phyloP scores from a whole-genome alignment of 2,888 invertebrate genomes.

The Stictocephala bisonia region DNA sequence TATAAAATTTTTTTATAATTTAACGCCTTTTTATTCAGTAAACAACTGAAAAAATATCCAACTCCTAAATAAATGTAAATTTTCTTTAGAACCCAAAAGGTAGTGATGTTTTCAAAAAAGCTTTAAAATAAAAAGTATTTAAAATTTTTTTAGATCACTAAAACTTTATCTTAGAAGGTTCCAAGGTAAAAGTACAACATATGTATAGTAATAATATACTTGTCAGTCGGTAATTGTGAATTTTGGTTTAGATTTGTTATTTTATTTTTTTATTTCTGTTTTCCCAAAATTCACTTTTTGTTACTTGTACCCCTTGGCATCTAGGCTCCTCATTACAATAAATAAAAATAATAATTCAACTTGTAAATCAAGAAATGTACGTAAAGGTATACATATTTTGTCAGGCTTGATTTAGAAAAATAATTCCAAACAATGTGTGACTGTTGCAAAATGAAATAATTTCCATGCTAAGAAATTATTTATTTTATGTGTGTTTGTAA shows the following conservation, averaged over 20 bases:
- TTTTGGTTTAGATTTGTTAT: not conserved
- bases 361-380: too few relatives aligned
- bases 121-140: not conserved
- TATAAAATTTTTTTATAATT: not conserved
- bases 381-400: too few relatives aligned
- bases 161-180: not conserved
- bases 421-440: too few relatives aligned
- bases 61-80: not conserved
- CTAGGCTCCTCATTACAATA: not conserved
- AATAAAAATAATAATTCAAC: not conserved
- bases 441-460: too few relatives aligned
- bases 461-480: too few relatives aligned
- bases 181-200: not conserved
- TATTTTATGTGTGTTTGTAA: too few relatives aligned
- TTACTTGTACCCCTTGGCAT: conserved; percentile 31
- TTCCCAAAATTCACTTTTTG: not conserved
- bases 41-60: not conserved
- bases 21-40: not conserved
- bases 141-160: not conserved
- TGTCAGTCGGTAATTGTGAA: not conserved
- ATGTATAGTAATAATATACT: not conserved
- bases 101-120: not conserved
- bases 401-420: too few relatives aligned
- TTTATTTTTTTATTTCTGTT: not conserved
- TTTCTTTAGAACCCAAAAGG: not conserved